Percentiles rank a stretch among this genome's conserved stretches.
These are phyloP conservation scores for Poeciliopsis gracilis DNA, from an alignment of 2,797 vertebrate genomes.

Conservation along the genomic window DNA sequence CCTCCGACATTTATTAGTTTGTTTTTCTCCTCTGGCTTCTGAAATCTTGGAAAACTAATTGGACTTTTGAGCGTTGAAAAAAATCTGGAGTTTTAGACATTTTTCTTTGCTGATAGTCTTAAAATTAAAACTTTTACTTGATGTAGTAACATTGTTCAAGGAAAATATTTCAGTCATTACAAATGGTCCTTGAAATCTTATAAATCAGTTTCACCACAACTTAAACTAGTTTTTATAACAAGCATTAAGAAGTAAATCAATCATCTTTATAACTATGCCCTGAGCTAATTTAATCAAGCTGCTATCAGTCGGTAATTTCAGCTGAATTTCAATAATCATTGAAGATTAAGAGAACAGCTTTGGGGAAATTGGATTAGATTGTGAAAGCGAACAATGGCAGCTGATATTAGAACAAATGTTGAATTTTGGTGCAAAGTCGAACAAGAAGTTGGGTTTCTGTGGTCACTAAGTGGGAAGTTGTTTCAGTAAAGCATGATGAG, in stretches of 20 bases:
- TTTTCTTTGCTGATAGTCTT: conserved; percentile 34
- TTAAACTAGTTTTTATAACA: conserved; percentile 10
- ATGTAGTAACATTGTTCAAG: conserved; percentile 7
- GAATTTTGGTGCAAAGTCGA: no score
- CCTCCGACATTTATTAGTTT: conserved; percentile 26
- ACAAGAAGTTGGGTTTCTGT: no score
- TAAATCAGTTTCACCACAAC: conserved; percentile 28
- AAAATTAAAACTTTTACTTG: conserved; percentile 29
- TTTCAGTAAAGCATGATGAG: no score
- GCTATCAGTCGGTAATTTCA: background rate
- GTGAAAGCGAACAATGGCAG: no score
- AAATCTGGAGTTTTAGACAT: conserved; percentile 16
- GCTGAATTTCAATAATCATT: background rate
- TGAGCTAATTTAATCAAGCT: background rate
- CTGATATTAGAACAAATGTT: no score
- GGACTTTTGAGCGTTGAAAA: conserved; percentile 10
- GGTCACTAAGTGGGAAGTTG: no score
- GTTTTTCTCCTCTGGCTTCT: conserved; percentile 28
- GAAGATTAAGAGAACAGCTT: background rate
- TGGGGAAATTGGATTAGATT: background rate
- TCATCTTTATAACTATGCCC: background rate
- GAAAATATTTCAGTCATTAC: conserved; percentile 29
- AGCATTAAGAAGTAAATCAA: background rate
- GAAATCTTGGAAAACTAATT: conserved; percentile 44
- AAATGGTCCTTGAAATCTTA: conserved; percentile 18